Evolutionary conservation across 2,888 invertebrate species (phyloP).

Genomic region (Chelonus formosanus): DNA sequence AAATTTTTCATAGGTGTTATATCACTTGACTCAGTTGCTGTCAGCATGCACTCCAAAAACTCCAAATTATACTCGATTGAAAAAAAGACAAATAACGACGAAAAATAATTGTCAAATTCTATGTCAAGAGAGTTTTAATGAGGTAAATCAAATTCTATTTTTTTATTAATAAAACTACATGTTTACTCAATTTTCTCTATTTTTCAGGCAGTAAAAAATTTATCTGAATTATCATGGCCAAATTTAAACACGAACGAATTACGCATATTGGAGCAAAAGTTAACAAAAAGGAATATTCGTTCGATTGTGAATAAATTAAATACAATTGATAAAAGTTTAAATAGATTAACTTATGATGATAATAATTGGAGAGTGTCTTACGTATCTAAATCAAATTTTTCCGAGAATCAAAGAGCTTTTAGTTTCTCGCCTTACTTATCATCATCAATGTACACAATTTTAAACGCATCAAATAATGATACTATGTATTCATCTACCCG

Average conservation of each 20-base stretch:
- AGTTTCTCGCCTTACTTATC: slow-evolving; percentile 37
- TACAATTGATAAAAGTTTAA: slow-evolving; percentile 41
- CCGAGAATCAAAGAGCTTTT: slow-evolving; percentile 56
- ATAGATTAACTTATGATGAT: slow-evolving; percentile 40
- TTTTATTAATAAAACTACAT: too few species aligned
- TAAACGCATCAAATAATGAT: slow-evolving; percentile 34
- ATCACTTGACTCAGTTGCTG: slow-evolving; percentile 60
- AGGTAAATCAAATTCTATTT: slow-evolving; percentile 45
- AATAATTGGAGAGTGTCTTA: slow-evolving; percentile 60
- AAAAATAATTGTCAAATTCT: slow-evolving; percentile 45
- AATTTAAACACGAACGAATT: slow-evolving; percentile 47
- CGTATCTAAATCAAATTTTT: slow-evolving; percentile 55
- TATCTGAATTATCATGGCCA: slow-evolving; percentile 47
- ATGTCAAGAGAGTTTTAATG: slow-evolving; percentile 49
- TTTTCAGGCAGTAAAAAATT: slow-evolving; percentile 53
- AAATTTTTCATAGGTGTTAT: slow-evolving; percentile 53
- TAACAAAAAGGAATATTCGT: slow-evolving; percentile 45
- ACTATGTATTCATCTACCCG: background rate
- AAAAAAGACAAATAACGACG: slow-evolving; percentile 34
- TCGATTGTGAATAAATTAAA: slow-evolving; percentile 46
- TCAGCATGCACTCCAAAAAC: slow-evolving; percentile 55
- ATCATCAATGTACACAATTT: slow-evolving; percentile 42
- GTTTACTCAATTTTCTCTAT: background rate
- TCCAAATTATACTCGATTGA: slow-evolving; percentile 48
- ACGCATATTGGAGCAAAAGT: slow-evolving; percentile 39